phyloP scores from a whole-genome alignment of 2,888 invertebrate species.

The Sesia bembeciformis region DNA sequence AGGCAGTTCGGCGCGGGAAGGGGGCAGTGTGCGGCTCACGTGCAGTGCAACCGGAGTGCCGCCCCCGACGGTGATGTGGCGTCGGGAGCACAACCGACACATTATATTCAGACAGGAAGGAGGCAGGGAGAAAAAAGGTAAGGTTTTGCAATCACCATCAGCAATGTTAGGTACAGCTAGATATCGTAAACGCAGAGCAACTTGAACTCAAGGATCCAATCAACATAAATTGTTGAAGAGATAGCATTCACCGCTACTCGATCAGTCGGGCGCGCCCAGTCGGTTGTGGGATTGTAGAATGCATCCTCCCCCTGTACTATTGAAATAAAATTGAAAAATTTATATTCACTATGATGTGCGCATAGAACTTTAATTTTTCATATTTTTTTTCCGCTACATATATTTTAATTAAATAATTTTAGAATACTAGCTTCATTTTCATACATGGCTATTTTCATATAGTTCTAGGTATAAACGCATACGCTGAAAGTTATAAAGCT shows the following conservation, averaged over 20 bases:
- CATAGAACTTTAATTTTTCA: too few relatives aligned
- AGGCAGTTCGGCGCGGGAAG: constrained; percentile 85
- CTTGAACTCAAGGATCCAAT: too few relatives aligned
- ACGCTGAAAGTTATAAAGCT: background rate
- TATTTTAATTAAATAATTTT: too few relatives aligned
- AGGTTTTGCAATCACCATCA: constrained; percentile 15
- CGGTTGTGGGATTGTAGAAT: background rate
- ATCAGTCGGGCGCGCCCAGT: too few relatives aligned
- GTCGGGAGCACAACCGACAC: constrained; percentile 83
- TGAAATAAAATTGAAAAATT: background rate
- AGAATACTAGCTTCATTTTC: too few relatives aligned
- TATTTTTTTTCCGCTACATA: too few relatives aligned
- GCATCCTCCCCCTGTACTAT: background rate
- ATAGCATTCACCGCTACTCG: too few relatives aligned
- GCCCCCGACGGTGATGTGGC: constrained; percentile 85
- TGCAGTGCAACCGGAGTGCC: constrained; percentile 90
- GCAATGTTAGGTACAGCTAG: background rate
- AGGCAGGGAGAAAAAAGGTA: constrained; percentile 82
- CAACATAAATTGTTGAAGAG: too few relatives aligned
- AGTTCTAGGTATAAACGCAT: background rate
- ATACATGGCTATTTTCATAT: too few relatives aligned
- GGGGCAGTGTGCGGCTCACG: constrained; percentile 82
- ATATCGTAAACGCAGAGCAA: too few relatives aligned
- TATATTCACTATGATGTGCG: too few relatives aligned
- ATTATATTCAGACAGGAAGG: constrained; percentile 84